phyloP scores from a whole-genome alignment of 2,797 vertebrate genomes.

The Trematomus bernacchii region DNA sequence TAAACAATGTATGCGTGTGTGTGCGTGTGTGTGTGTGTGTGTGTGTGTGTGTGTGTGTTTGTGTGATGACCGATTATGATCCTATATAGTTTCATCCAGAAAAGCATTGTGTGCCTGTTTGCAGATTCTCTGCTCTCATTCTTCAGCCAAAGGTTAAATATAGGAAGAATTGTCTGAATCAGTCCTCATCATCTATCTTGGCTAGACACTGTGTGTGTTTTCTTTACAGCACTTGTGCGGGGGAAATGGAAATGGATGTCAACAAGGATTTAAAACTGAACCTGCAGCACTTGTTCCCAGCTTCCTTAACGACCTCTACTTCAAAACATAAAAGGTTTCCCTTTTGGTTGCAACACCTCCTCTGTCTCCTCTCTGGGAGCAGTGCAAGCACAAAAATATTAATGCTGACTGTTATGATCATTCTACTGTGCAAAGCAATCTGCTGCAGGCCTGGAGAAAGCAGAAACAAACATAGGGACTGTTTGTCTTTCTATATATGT shows the following conservation, averaged over 20 bases:
- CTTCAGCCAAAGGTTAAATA: neutral
- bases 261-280: conserved; percentile 32
- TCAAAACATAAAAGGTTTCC: conserved; percentile 65
- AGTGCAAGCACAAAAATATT: conserved; percentile 53
- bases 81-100: neutral
- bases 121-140: neutral
- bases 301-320: conserved; percentile 37
- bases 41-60: no score
- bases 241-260: conserved; percentile 27
- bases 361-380: conserved; percentile 27
- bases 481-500: conserved; percentile 35
- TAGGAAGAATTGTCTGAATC: neutral
- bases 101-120: neutral
- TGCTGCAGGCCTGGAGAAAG: conserved; percentile 26
- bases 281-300: conserved; percentile 37
- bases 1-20: no score
- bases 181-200: neutral
- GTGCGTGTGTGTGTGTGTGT: no score
- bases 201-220: conserved; percentile 5
- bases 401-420: conserved; percentile 58
- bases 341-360: conserved; percentile 33
- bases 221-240: conserved; percentile 4
- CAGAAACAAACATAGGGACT: conserved; percentile 50
- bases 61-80: neutral
- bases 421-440: conserved; percentile 66